Conservation (phyloP, 1,140 invertebrate genomes). For the Drosophila athabasca region DNA sequence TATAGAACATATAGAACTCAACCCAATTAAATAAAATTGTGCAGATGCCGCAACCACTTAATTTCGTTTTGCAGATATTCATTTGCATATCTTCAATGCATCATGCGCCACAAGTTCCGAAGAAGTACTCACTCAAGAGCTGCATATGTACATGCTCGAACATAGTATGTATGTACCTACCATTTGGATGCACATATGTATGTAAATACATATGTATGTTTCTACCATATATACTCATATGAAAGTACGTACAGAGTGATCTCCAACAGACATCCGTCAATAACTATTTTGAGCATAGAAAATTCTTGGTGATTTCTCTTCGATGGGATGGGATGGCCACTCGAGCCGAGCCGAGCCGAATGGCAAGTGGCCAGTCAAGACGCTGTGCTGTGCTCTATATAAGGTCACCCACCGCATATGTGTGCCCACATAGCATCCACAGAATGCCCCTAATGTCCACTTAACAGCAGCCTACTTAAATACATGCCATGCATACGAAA, state of each 20-base stretch:
- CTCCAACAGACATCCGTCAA: slow-evolving; percentile 39
- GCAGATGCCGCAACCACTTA: too few relatives aligned
- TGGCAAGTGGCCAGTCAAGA: slow-evolving; percentile 66
- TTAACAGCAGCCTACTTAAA: slow-evolving; percentile 72
- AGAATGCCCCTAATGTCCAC: slow-evolving; percentile 79
- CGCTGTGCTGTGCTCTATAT: slow-evolving; percentile 64
- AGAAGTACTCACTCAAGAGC: too few relatives aligned
- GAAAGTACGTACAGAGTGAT: slow-evolving; percentile 12
- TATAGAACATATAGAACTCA: too few relatives aligned
- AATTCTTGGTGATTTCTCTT: slow-evolving; percentile 64
- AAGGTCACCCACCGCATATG: slow-evolving; percentile 56
- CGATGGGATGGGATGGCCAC: slow-evolving; percentile 19
- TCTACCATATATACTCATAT: not conserved
- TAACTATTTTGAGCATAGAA: slow-evolving; percentile 50
- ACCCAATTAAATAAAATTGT: too few relatives aligned
- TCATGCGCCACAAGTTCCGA: too few relatives aligned
- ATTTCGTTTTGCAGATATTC: too few relatives aligned
- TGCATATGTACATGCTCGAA: not conserved
- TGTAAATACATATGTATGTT: slow-evolving; percentile 5
- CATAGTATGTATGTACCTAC: too few relatives aligned
- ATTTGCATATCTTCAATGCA: too few relatives aligned
- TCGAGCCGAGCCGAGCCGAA: slow-evolving; percentile 33
- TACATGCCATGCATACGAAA: slow-evolving; percentile 73
- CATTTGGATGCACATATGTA: slow-evolving; percentile 13
- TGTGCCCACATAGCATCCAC: slow-evolving; percentile 62